A percentile compares a stretch with the other conserved stretches of the same genome.
phyloP scores from a whole-genome alignment of 2,888 invertebrate species.

The Phymatocera aterrima region DNA sequence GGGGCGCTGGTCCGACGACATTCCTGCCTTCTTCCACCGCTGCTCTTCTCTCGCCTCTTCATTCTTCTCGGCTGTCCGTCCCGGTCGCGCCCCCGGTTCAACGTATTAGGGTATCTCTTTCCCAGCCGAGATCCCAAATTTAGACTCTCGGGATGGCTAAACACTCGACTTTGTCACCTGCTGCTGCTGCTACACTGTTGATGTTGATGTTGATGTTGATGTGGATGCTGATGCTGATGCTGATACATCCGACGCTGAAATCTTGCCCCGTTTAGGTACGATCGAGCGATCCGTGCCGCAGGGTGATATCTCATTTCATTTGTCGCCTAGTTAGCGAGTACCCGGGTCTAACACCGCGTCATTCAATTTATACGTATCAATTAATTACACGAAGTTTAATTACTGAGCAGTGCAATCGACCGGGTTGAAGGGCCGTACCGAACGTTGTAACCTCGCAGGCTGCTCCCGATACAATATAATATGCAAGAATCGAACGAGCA shows the following conservation, averaged over 20 bases:
- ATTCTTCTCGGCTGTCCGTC: slow-evolving; percentile 63
- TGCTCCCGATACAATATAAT: slow-evolving; percentile 23
- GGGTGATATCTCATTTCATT: not conserved
- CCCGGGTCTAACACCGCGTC: not conserved
- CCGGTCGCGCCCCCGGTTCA: slow-evolving; percentile 52
- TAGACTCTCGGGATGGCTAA: slow-evolving; percentile 60
- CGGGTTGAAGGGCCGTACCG: not conserved
- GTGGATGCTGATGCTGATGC: not conserved
- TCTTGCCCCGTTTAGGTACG: not conserved
- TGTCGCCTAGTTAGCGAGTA: not conserved
- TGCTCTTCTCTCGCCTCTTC: slow-evolving; percentile 62
- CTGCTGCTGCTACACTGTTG: slow-evolving; percentile 48
- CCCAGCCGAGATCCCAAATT: slow-evolving; percentile 59
- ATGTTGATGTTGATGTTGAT: not conserved
- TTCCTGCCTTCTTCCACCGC: slow-evolving; percentile 68
- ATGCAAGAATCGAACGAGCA: slow-evolving; percentile 13
- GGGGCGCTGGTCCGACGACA: slow-evolving; percentile 74
- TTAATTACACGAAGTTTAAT: slow-evolving; percentile 26
- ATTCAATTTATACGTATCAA: slow-evolving; percentile 18
- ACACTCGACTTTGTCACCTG: slow-evolving; percentile 69
- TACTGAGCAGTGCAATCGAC: slow-evolving; percentile 1
- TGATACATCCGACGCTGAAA: not conserved
- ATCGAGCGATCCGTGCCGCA: not conserved
- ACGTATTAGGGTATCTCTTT: slow-evolving; percentile 36
- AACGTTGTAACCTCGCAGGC: not conserved